phyloP scores from a whole-genome alignment of 2,888 invertebrate genomes.

The Scotopteryx bipunctaria region DNA sequence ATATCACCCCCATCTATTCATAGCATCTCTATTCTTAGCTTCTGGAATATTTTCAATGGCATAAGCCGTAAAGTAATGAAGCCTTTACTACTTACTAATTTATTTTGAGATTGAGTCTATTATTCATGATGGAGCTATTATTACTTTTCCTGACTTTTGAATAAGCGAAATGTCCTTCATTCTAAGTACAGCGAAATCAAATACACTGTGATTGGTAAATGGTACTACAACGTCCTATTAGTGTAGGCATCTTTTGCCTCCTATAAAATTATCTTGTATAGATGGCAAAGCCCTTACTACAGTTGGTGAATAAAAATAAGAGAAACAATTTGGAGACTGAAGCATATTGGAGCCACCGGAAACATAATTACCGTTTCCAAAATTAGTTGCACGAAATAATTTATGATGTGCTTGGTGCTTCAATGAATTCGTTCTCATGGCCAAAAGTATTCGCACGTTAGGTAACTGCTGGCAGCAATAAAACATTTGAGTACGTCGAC shows the following conservation, averaged over 20 bases:
- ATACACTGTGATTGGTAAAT: too few species aligned
- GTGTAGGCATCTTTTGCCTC: too few species aligned
- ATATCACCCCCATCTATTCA: background rate
- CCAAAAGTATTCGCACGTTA: background rate
- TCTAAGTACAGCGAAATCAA: too few species aligned
- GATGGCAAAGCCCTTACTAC: too few species aligned
- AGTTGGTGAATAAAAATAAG: background rate
- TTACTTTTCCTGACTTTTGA: too few species aligned
- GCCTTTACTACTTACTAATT: background rate
- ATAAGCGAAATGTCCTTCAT: too few species aligned
- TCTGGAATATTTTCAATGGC: background rate
- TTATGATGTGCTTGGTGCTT: background rate
- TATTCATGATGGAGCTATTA: background rate
- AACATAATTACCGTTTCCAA: background rate
- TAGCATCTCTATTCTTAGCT: background rate
- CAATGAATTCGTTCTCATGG: background rate
- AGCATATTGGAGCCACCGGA: background rate
- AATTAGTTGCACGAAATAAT: background rate
- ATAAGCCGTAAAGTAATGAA: background rate
- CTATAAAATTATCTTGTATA: too few species aligned
- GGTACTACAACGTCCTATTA: too few species aligned
- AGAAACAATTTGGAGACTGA: background rate
- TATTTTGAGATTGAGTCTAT: background rate
- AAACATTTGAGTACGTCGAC: background rate
- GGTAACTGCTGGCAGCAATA: background rate